Evolutionary conservation across 2,888 invertebrate genomes (phyloP), one percentile per base, ranked within the genome.

Genomic region (Monopis laevigella): DNA sequence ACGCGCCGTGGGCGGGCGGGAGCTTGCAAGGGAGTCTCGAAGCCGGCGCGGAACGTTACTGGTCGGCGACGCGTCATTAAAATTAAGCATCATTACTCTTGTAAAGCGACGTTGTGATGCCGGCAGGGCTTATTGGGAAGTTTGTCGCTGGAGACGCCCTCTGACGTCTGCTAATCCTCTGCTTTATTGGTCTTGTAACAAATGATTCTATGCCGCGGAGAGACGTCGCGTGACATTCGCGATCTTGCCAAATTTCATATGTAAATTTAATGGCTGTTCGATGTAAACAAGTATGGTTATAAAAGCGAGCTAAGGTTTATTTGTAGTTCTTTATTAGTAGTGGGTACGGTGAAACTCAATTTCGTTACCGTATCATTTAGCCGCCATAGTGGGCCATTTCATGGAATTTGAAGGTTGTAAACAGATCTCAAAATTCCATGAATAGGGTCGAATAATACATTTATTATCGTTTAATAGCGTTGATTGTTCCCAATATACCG

Each of bases 71-170:
- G 71, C 65, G 74, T 71, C 77, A 75, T 80, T 78, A 78, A 80
- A 78, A 78, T 78, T 80, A 74, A 78, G 64, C 75, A 68, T 78
- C 78, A 75, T 80, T 77, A 77, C 71, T 77, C 75, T 80, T 75
- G 72, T 70, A 73, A 67, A 68, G 65, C 61, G 66, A 66, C 62
- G 64, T 60, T 59, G 62, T 62, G 59, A 58, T 65, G 63, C 59
- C 63, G 66, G 64, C 67, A 65, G 64, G 59, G 65, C 67, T 74
- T 73, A 75, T 77, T 73, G 71, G 66, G 60, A 71, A 74, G 62
- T 74, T 72, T 70, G 65, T 65, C 65, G 58, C 47, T 43, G 52
- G n/a, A n/a, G n/a, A n/a, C n/a, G n/a, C n/a, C 63, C 56, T 58
- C 57, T 58, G 64, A 59, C 65, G 62, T 61, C 56, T 62, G 64